Percentiles rank a stretch among this genome's conserved stretches.
Conservation (phyloP, 1,140 invertebrate genomes). For the Glossosoma conforme region DNA sequence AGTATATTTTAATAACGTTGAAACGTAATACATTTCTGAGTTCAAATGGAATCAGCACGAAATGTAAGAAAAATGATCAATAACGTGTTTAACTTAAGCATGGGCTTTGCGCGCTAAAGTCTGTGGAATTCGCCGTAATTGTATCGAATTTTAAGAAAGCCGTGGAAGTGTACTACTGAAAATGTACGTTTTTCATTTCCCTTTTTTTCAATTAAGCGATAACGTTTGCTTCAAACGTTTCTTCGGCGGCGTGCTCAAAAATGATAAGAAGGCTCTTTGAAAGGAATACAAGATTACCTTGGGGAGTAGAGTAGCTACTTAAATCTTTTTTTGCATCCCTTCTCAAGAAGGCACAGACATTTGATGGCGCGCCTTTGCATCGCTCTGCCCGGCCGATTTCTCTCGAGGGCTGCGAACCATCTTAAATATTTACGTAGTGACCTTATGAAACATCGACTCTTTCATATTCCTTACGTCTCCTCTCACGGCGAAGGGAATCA, state of each 20-base stretch:
- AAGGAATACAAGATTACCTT: constrained; percentile 29
- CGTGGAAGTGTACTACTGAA: background rate
- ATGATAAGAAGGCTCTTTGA: constrained; percentile 28
- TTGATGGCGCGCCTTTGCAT: constrained; percentile 11
- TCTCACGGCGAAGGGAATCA: too few relatives aligned
- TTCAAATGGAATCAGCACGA: too few relatives aligned
- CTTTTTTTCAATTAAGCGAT: constrained; percentile 29
- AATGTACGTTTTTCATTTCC: constrained; percentile 24
- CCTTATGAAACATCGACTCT: too few relatives aligned
- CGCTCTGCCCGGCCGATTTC: constrained; percentile 1
- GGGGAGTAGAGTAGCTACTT: constrained; percentile 22
- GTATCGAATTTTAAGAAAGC: too few relatives aligned
- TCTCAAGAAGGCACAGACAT: constrained; percentile 16
- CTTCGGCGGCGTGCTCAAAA: constrained; percentile 22
- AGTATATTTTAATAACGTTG: too few relatives aligned
- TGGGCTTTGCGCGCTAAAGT: too few relatives aligned
- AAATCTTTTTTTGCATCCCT: constrained; percentile 24
- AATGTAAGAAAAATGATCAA: too few relatives aligned
- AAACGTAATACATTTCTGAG: too few relatives aligned
- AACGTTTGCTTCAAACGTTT: constrained; percentile 26
- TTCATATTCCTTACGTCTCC: too few relatives aligned
- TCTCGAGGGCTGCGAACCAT: background rate
- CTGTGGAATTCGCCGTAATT: too few relatives aligned
- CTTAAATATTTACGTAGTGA: constrained; percentile 5
- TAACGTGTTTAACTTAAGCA: too few relatives aligned